Base-by-base conservation (phyloP, 2,888 invertebrate species). In the Phoenoteleia sp. region DNA sequence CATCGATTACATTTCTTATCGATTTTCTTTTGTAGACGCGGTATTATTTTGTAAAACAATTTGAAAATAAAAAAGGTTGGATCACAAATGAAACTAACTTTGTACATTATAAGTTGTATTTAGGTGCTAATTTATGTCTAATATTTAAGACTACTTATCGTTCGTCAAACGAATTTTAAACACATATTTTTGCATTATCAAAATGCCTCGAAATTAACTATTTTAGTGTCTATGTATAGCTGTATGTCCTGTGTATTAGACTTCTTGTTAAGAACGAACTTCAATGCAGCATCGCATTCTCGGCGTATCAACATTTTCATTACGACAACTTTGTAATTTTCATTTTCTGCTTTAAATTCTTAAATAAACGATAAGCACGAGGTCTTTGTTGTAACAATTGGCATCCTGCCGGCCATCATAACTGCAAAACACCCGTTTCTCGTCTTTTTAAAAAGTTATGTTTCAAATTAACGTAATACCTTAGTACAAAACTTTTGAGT, bases 1-100 rank as follows among this genome's bases (percentile, higher is more conserved):
- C 60, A 81, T 77, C 36, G 81, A 64, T 81, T 85, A 85, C 81
- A 85, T 58, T 75, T 74, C 29, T 72, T 56, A 52, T 76, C 74
- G 62, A 76, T 47, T 81, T 60, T 52, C 17, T 64, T 67, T 33
- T 47, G 49, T 58, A 66, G 47, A 52, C 64, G 47, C 49, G 62
- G 33, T 60, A 69, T 66, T 60, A 58, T 58, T 19, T 56, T 39
- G 54, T 69, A 42, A 47, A 83, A 83, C 79, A 71, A 84, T 36
- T 62, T 64, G 47, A 81, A 84, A 79, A 76, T 58, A 45, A 64
- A 42, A n/a, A n/a, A n/a, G n/a, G n/a, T n/a, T n/a, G n/a, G n/a
- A n/a, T n/a, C n/a, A n/a, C n/a, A n/a, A n/a, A n/a, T 64, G 23
- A 64, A 45, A 45, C 64, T 15, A 27, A 42, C 45, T 64, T 64